These are phyloP conservation scores for Noctua janthe DNA, from an alignment of 2,888 invertebrate genomes.

Conservation along the genomic window DNA sequence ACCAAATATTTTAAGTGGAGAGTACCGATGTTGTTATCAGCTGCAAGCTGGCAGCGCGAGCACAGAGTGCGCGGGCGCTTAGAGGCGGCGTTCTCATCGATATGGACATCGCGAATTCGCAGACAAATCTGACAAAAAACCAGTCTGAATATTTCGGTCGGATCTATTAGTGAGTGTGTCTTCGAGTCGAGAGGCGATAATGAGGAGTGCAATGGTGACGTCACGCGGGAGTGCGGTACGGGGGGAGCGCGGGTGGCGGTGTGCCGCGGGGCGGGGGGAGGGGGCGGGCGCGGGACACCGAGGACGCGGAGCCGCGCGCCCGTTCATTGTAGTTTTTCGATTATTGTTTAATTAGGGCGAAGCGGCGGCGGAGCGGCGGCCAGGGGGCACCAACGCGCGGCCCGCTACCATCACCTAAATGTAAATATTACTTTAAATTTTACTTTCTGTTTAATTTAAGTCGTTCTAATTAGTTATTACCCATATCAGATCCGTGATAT, in stretches of 20 bases:
- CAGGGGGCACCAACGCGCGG: slow-evolving; percentile 81
- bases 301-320: slow-evolving; percentile 88
- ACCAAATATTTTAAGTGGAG: slow-evolving; percentile 41
- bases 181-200: slow-evolving; percentile 87
- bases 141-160: slow-evolving; percentile 79
- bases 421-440: slow-evolving; percentile 54
- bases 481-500: background rate
- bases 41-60: slow-evolving; percentile 55
- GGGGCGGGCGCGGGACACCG: slow-evolving; percentile 79
- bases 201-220: slow-evolving; percentile 89
- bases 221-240: slow-evolving; percentile 76
- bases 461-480: background rate
- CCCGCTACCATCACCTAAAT: slow-evolving; percentile 71
- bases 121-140: slow-evolving; percentile 77
- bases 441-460: slow-evolving; percentile 6
- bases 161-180: slow-evolving; percentile 83
- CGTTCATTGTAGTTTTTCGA: slow-evolving; percentile 91
- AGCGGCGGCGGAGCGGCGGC: slow-evolving; percentile 90
- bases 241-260: slow-evolving; percentile 55
- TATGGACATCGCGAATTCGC: slow-evolving; percentile 72
- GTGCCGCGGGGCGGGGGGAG: slow-evolving; percentile 58
- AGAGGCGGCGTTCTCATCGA: slow-evolving; percentile 71
- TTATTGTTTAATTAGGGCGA: slow-evolving; percentile 91
- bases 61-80: slow-evolving; percentile 74
- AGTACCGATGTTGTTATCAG: slow-evolving; percentile 53